These are phyloP conservation scores for Tursiops truncatus DNA, from an alignment of 2,113 vertebrate species.

Conservation along the genomic window DNA sequence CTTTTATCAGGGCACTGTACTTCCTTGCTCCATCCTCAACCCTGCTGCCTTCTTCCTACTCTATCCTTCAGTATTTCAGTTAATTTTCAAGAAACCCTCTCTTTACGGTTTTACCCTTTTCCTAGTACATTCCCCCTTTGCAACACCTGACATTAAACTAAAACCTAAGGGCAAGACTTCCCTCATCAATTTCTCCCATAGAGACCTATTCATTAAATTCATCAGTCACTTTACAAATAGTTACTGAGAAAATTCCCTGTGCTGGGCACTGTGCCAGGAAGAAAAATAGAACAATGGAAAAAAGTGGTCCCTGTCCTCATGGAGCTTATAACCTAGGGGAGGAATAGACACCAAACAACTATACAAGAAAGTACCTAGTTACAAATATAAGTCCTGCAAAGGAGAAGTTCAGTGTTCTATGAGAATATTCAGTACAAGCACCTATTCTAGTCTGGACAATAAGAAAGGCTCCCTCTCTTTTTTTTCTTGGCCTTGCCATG, in stretches of 20 bases:
- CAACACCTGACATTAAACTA: background rate
- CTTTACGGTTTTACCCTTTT: background rate
- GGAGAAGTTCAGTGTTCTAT: background rate
- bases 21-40: background rate
- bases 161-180: background rate
- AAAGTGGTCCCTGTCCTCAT: background rate
- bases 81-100: background rate
- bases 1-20: background rate
- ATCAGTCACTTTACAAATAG: background rate
- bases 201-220: background rate
- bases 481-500: background rate
- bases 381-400: conserved; percentile 19
- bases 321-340: background rate
- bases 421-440: background rate
- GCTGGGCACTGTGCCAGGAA: background rate
- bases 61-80: background rate
- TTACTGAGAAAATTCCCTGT: background rate
- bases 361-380: background rate
- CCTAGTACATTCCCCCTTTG: background rate
- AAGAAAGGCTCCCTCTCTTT: background rate
- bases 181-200: background rate
- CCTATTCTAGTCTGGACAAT: background rate
- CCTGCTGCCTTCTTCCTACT: background rate
- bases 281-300: background rate
- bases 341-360: background rate